phyloP scores from a whole-genome alignment of 1,140 invertebrate species.

The Cherax destructor region DNA sequence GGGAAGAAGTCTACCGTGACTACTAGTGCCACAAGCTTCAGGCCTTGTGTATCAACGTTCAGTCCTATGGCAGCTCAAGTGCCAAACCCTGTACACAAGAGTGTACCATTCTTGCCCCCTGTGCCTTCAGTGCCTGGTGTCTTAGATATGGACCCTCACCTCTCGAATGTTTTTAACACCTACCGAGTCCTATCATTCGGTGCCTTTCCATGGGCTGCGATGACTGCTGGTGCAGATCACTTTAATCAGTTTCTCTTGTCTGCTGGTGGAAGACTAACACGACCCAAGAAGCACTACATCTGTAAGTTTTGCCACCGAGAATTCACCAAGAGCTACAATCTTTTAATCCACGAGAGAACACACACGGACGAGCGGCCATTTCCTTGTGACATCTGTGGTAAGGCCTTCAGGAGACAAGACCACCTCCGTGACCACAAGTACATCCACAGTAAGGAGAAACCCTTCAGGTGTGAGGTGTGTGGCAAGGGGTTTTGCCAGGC shows the following conservation, averaged over 20 bases:
- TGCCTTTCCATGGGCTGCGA: constrained; percentile 51
- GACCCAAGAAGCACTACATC: constrained; percentile 98
- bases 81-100: background rate
- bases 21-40: background rate
- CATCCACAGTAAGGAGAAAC: constrained; percentile 73
- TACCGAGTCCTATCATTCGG: constrained; percentile 43
- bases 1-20: background rate
- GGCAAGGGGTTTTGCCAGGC: constrained; percentile 80
- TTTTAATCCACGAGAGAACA: constrained; percentile 97
- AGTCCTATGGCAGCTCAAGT: background rate
- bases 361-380: constrained; percentile 99
- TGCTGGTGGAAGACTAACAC: constrained; percentile 79
- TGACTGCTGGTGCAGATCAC: constrained; percentile 59
- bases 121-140: constrained; percentile 13
- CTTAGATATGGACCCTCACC: background rate
- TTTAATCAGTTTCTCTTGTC: constrained; percentile 72
- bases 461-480: constrained; percentile 81
- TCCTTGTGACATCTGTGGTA: constrained; percentile 98
- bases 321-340: constrained; percentile 98
- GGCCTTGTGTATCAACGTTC: background rate
- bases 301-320: constrained; percentile 97
- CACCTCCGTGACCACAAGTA: constrained; percentile 92
- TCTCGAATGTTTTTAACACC: constrained; percentile 5
- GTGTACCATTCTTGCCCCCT: background rate
- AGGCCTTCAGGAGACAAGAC: constrained; percentile 98